phyloP scores from a whole-genome alignment of 2,797 vertebrate species.

The Cygnus olor region DNA sequence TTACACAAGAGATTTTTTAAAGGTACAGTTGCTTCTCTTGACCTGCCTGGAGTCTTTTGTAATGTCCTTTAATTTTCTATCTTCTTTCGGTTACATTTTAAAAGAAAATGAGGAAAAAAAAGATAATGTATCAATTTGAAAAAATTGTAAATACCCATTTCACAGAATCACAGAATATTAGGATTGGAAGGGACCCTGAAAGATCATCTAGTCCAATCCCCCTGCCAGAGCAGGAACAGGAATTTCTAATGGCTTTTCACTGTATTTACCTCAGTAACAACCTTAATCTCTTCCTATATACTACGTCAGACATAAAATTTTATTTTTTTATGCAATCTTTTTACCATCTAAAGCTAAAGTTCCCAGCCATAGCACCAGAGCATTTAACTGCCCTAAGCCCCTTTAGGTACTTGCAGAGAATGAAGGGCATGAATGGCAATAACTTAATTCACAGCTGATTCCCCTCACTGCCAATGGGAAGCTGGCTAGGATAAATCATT shows the following conservation, averaged over 20 bases:
- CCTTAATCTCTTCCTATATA: neutral
- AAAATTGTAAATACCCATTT: neutral
- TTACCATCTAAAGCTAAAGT: neutral
- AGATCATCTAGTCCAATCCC: no score
- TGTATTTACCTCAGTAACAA: neutral
- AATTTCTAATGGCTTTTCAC: neutral
- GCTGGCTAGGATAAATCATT: neutral
- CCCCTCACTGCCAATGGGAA: neutral
- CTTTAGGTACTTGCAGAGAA: neutral
- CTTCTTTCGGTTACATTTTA: neutral
- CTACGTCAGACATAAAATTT: neutral
- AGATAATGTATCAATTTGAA: neutral
- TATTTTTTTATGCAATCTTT: neutral
- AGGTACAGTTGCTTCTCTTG: neutral
- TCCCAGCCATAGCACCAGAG: neutral
- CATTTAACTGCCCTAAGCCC: neutral
- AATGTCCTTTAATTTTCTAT: neutral
- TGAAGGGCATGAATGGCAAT: neutral
- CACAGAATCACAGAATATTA: no score
- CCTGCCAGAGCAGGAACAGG: no score
- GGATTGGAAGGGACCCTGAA: no score
- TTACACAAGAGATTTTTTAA: neutral
- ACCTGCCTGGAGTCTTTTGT: neutral
- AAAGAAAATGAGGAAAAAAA: neutral
- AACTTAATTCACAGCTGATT: neutral